Evolutionary conservation across 2,888 invertebrate species (phyloP), one percentile per base, ranked within the genome.

Genomic region (Xestia c-nigrum): DNA sequence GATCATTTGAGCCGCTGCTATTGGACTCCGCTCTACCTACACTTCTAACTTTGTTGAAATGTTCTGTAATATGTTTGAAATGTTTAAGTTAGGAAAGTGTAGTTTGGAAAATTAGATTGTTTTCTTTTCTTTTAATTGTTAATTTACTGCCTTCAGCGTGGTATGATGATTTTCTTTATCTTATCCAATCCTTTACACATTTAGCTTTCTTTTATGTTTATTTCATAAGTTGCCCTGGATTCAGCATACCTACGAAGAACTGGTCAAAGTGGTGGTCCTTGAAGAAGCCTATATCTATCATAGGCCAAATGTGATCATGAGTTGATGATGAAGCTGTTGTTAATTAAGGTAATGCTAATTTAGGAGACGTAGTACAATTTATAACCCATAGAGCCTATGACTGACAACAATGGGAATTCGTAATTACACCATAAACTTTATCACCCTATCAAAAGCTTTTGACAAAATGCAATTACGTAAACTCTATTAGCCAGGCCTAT

Each of bases 401-500:
- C 43, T 12, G 6, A 7, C 7, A 14, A 59, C 24, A 50, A 61
- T 24, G 7, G 12, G 52, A 24, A 79, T 38, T 40, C 24, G 4
- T n/a, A 74, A 61, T 61, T 31, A 81, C n/a, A 50, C 31, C 5
- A 43, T 31, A 52, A 59, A n/a, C 69, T 81, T n/a, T 55, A 68
- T 68, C 38, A 64, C 21, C 21, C 7, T 21, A 71, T 79, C 67
- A 84, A 79, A 84, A 47, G 46, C 67, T 64, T 80, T 81, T 78
- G 74, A 64, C 66, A 83, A 74, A 85, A 76, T 68, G 40, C 74
- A 86, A 83, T 84, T 74, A 83, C 74, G 63, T n/a, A 61, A 61
- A 59, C 38, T 77, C 72, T 83, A 83, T 81, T 81, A 81, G 66
- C 31, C 24, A 43, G 63, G n/a, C 59, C 71, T 72, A 77, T 76